Conservation (phyloP, 2,888 invertebrate genomes). For the Dryobota labecula region DNA sequence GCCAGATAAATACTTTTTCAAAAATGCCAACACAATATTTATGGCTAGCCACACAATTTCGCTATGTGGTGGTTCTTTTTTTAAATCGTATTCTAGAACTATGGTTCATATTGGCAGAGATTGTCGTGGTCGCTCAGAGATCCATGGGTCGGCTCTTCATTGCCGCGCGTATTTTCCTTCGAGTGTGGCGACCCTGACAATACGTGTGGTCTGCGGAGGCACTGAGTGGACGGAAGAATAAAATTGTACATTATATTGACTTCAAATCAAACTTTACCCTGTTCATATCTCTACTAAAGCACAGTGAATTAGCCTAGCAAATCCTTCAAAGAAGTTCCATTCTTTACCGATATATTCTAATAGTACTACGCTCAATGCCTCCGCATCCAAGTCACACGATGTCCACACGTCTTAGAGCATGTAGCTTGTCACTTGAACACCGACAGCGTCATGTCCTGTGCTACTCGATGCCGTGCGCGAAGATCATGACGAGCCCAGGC, state of each 20-base stretch:
- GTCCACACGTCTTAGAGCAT: slow-evolving; percentile 52
- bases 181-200: slow-evolving; percentile 64
- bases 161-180: slow-evolving; percentile 53
- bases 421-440: slow-evolving; percentile 55
- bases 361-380: slow-evolving; percentile 43
- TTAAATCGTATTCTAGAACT: slow-evolving; percentile 44
- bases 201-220: slow-evolving; percentile 57
- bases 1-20: slow-evolving; percentile 48
- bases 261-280: slow-evolving; percentile 43
- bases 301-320: slow-evolving; percentile 24
- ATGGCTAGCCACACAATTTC: slow-evolving; percentile 48
- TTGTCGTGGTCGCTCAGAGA: slow-evolving; percentile 67
- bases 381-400: slow-evolving; percentile 56
- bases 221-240: slow-evolving; percentile 59
- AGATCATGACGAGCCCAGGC: slow-evolving; percentile 99
- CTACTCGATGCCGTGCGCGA: slow-evolving; percentile 98
- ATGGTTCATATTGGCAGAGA: slow-evolving; percentile 55
- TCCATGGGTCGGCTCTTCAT: slow-evolving; percentile 59
- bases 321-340: slow-evolving; percentile 11
- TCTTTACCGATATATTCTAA: slow-evolving; percentile 18
- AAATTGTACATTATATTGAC: slow-evolving; percentile 31
- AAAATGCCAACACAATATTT: slow-evolving; percentile 48
- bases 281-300: slow-evolving; percentile 31
- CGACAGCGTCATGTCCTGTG: slow-evolving; percentile 26
- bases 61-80: slow-evolving; percentile 19